Percentiles rank a stretch among this genome's conserved stretches.
These are phyloP conservation scores for Tachysurus fulvidraco DNA, from an alignment of 2,113 vertebrate species.

Conservation along the genomic window DNA sequence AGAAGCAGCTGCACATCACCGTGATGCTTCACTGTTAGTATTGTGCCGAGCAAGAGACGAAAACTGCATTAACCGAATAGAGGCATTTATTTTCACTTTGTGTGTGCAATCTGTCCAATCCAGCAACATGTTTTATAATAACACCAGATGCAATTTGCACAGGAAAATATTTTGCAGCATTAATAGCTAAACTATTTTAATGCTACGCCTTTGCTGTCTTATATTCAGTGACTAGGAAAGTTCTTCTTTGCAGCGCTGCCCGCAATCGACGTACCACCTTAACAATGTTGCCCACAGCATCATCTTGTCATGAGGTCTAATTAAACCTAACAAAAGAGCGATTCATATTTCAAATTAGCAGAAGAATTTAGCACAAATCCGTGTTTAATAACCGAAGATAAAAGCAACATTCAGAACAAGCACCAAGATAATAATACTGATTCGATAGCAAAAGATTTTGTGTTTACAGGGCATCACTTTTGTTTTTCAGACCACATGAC, in stretches of 20 bases:
- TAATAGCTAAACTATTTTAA: too few relatives aligned
- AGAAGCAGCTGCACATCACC: background rate
- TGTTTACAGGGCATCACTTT: slow-evolving; percentile 12
- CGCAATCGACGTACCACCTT: background rate
- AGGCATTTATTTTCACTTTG: background rate
- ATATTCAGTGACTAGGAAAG: background rate
- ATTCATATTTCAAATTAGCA: background rate
- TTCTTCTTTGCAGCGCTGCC: background rate
- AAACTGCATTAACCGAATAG: too few relatives aligned
- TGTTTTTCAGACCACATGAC: slow-evolving; percentile 7
- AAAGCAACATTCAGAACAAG: background rate
- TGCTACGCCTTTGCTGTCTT: background rate
- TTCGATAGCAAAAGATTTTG: slow-evolving; percentile 19
- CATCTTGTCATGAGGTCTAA: slow-evolving; percentile 32
- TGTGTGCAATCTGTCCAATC: background rate
- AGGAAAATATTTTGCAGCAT: background rate
- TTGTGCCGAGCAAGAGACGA: background rate
- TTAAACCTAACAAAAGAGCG: background rate
- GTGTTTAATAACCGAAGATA: background rate
- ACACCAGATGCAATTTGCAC: background rate
- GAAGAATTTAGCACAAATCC: background rate
- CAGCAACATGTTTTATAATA: background rate
- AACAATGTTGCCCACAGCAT: slow-evolving; percentile 22
- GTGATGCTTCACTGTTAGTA: background rate
- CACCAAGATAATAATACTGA: background rate